A percentile compares a stretch with the other conserved stretches of the same genome.
Evolutionary conservation across 2,888 invertebrate species (phyloP).

Genomic region (Macaria liturata): DNA sequence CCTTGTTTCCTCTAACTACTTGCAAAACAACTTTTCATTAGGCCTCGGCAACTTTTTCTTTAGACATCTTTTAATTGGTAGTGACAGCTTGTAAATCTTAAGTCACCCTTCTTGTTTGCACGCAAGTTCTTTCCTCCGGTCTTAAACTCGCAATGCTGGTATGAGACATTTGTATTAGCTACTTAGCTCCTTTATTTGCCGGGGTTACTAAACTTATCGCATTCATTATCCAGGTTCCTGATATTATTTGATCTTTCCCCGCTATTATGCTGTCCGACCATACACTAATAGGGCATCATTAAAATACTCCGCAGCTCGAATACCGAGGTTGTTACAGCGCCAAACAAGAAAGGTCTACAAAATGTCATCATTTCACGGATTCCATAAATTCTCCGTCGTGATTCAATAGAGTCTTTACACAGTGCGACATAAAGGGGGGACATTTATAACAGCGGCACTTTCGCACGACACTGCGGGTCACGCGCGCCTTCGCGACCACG

Average conservation of each 20-base stretch:
- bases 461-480: slow-evolving; percentile 39
- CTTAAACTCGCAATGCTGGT: neutral
- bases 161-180: neutral
- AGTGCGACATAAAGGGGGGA: slow-evolving; percentile 34
- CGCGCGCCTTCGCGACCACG: slow-evolving; percentile 33
- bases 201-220: slow-evolving; percentile 4
- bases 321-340: slow-evolving; percentile 29
- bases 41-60: slow-evolving; percentile 27
- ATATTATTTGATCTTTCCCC: slow-evolving; percentile 13
- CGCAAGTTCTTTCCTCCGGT: neutral
- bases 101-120: slow-evolving; percentile 1
- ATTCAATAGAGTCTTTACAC: slow-evolving; percentile 40
- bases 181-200: slow-evolving; percentile 1
- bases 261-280: slow-evolving; percentile 15
- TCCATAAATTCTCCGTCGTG: slow-evolving; percentile 38
- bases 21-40: slow-evolving; percentile 29
- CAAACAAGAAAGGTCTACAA: slow-evolving; percentile 30
- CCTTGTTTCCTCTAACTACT: slow-evolving; percentile 37
- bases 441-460: slow-evolving; percentile 40
- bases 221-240: slow-evolving; percentile 6
- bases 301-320: slow-evolving; percentile 21
- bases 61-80: slow-evolving; percentile 31
- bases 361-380: slow-evolving; percentile 35
- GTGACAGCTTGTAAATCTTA: slow-evolving; percentile 8
- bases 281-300: slow-evolving; percentile 20